Percentiles rank a stretch among this genome's conserved stretches.
Conservation (phyloP, 2,113 vertebrate species). For the Dasyornis broadbenti region DNA sequence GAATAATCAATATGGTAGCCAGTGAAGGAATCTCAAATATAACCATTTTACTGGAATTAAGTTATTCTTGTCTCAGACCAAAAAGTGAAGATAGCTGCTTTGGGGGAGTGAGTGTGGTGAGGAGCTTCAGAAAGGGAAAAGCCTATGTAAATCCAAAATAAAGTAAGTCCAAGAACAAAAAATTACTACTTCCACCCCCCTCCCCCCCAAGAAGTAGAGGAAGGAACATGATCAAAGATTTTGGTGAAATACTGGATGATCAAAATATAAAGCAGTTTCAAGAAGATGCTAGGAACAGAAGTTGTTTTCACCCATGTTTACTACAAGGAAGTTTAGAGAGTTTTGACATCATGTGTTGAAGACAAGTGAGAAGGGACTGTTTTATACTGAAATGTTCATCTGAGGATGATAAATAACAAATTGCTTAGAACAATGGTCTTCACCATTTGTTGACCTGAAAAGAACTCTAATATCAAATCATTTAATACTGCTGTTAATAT, state of each 20-base stretch:
- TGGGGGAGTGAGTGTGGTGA: background rate
- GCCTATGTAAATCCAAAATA: background rate
- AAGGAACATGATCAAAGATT: background rate
- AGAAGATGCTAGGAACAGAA: background rate
- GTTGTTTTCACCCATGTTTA: background rate
- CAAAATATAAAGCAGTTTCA: background rate
- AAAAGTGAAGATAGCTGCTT: background rate
- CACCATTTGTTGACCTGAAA: background rate
- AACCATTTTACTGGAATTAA: background rate
- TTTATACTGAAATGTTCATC: background rate
- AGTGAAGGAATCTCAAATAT: background rate
- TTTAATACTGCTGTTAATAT: slow-evolving; percentile 9
- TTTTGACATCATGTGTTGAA: background rate
- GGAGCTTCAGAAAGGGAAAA: background rate
- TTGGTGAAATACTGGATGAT: background rate
- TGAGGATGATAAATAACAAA: background rate
- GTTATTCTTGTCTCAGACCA: background rate
- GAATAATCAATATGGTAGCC: background rate
- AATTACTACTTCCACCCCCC: background rate
- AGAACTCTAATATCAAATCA: background rate
- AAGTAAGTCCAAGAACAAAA: background rate
- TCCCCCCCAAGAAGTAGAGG: background rate
- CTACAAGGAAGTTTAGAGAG: background rate
- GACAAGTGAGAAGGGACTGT: background rate
- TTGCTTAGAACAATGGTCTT: background rate